Conservation (phyloP, 2,888 invertebrate species). For the Pyrocoelia pectoralis region DNA sequence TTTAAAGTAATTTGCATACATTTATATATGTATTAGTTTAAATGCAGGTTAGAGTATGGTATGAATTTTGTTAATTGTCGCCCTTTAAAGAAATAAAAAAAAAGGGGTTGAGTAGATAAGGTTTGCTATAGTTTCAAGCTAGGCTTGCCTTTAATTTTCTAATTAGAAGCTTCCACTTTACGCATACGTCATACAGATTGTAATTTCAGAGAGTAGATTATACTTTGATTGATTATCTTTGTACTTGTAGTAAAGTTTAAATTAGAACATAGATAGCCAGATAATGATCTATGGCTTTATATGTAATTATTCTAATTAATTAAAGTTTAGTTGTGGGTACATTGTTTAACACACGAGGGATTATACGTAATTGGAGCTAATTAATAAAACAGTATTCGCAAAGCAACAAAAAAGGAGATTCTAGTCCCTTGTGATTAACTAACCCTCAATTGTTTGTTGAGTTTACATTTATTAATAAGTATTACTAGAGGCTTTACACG, state of each 20-base stretch:
- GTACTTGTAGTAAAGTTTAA: background rate
- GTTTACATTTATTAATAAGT: too few species aligned
- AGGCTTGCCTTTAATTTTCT: background rate
- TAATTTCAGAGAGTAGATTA: background rate
- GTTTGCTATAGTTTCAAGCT: too few species aligned
- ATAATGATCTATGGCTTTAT: background rate
- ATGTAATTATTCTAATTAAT: background rate
- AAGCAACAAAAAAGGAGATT: background rate
- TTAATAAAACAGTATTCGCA: background rate
- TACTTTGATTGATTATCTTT: background rate
- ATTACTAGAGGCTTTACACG: too few species aligned
- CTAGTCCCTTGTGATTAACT: background rate
- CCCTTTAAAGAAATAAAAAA: constrained; percentile 11
- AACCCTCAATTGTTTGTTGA: background rate
- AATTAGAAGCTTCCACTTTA: too few species aligned
- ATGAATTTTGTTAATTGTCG: constrained; percentile 35
- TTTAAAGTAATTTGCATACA: constrained; percentile 44
- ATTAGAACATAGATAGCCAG: background rate
- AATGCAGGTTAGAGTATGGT: constrained; percentile 35
- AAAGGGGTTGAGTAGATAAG: too few species aligned
- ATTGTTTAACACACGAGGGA: background rate
- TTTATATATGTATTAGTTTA: constrained; percentile 42
- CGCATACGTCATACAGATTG: background rate
- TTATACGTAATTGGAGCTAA: background rate
- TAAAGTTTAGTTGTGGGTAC: background rate